Evolutionary conservation across 2,113 vertebrate species (phyloP), one percentile per base, ranked within the genome.

Genomic region (Larimichthys polyactis): DNA sequence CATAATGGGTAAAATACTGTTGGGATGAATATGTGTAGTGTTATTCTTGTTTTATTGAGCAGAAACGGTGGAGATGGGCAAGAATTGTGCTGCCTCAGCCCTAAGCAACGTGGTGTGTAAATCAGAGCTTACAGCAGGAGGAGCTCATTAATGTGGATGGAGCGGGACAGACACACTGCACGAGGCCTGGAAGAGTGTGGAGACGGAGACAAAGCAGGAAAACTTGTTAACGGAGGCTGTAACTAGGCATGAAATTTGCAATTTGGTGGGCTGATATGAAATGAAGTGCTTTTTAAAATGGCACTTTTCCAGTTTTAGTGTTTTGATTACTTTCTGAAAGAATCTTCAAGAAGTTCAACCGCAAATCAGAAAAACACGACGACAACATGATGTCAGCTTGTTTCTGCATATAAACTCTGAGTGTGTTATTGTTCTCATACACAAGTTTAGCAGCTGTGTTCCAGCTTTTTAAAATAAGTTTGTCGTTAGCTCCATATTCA

Each of bases 31-130:
- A 80, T 85, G 83, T 89, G 89, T 64, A 14, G 81, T 85, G 75
- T 88, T 92, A 81, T 87, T 76, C 83, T 84, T 91, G 89, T 87
- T 90, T 92, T 91, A 91, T 90, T 88, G 85, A 86, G 90, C 82
- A 90, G 87, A 88, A 89, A 81, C 17, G 5, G 40, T 58, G 27
- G 75, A 75, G 79, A 82, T 65, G 79, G 48, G 75, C 54, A 19
- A 4, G 78, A 77, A 82, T 83, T 71, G 58, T 89, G 89, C 92
- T 69, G 85, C 66, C 69, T 91, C 86, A 93, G 89, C 86, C 65
- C 27, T 20, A 11, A 71, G 49, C 66, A 66, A 40, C 49, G 14
- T 19, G 60, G 43, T 60, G 85, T 66, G 85, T 89, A 89, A 84
- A 90, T 90, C 84, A 84, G 66, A 77, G 84, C 71, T 83, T 81